Percentiles rank a stretch among this genome's conserved stretches.
Evolutionary conservation across 2,888 invertebrate species (phyloP).

Genomic region (Archips crataeganus): DNA sequence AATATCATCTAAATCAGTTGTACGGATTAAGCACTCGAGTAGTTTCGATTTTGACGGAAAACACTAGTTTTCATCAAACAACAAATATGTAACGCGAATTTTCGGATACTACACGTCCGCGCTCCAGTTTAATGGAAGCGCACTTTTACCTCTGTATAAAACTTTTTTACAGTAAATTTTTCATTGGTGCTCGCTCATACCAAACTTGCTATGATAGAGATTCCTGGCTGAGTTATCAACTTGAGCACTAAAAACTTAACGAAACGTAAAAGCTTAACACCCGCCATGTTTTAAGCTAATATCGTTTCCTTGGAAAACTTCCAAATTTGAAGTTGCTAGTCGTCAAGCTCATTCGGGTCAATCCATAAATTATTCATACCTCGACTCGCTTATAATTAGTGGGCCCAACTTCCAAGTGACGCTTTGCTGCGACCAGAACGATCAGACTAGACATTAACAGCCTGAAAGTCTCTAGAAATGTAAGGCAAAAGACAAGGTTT

Average conservation of each 20-base stretch:
- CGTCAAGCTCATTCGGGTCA: slow-evolving; percentile 41
- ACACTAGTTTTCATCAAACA: too few species aligned
- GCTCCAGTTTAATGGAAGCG: too few species aligned
- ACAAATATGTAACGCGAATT: too few species aligned
- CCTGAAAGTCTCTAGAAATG: background rate
- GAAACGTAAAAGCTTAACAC: slow-evolving; percentile 23
- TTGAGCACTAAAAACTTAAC: slow-evolving; percentile 3
- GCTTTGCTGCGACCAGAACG: slow-evolving; percentile 10
- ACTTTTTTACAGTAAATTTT: background rate
- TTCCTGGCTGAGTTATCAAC: background rate
- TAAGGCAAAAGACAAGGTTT: too few species aligned
- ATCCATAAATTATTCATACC: slow-evolving; percentile 41
- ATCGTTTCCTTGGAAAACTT: slow-evolving; percentile 38
- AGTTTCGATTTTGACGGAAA: too few species aligned
- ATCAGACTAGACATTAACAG: background rate
- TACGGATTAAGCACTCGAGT: too few species aligned
- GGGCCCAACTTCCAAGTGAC: slow-evolving; percentile 36
- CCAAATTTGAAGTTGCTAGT: slow-evolving; percentile 37
- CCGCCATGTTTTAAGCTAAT: slow-evolving; percentile 32
- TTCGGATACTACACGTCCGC: too few species aligned
- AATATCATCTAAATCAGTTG: too few species aligned
- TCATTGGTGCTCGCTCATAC: background rate
- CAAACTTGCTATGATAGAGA: background rate
- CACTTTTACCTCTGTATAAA: too few species aligned
- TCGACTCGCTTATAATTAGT: slow-evolving; percentile 41